Conservation (phyloP, 2,797 vertebrate genomes). For the Coregonus sp. region DNA sequence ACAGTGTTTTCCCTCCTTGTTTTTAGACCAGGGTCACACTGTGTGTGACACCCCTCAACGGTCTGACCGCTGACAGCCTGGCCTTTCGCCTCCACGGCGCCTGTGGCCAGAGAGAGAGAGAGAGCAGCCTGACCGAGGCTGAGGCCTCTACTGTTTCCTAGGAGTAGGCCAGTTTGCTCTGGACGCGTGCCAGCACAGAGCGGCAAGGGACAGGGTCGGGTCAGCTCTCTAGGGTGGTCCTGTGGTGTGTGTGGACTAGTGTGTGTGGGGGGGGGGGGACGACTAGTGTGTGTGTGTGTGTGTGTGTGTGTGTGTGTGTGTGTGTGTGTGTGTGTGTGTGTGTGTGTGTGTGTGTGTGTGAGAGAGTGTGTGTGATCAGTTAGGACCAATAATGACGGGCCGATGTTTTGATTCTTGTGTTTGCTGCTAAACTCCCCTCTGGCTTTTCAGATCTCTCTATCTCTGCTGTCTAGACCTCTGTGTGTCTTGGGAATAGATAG, state of each 20-base stretch:
- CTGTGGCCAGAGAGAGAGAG: slow-evolving; percentile 46
- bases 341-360: not conserved
- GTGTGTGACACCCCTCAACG: slow-evolving; percentile 46
- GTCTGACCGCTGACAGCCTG: slow-evolving; percentile 69
- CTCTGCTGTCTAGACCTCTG: slow-evolving; percentile 40
- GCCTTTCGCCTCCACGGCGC: slow-evolving; percentile 66
- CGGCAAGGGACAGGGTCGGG: slow-evolving; percentile 59
- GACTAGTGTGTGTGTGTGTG: slow-evolving; percentile 31
- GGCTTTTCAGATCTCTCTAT: slow-evolving; percentile 44
- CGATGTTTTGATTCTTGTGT: slow-evolving; percentile 70
- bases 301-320: slow-evolving; percentile 10
- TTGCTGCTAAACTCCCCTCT: slow-evolving; percentile 42
- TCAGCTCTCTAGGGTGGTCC: slow-evolving; percentile 76
- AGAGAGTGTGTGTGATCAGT: slow-evolving; percentile 43
- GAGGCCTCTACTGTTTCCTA: slow-evolving; percentile 56
- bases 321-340: slow-evolving; percentile 1
- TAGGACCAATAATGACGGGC: slow-evolving; percentile 63
- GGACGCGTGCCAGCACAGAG: slow-evolving; percentile 69
- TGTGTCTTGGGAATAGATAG: slow-evolving; percentile 56
- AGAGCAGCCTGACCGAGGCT: slow-evolving; percentile 44
- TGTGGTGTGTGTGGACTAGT: slow-evolving; percentile 21
- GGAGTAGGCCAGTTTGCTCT: slow-evolving; percentile 70
- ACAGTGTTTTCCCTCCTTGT: slow-evolving; percentile 15
- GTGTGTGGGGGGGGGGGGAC: slow-evolving; percentile 22
- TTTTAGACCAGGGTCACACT: slow-evolving; percentile 28